phyloP scores from a whole-genome alignment of 2,113 vertebrate species.

The Pica pica region DNA sequence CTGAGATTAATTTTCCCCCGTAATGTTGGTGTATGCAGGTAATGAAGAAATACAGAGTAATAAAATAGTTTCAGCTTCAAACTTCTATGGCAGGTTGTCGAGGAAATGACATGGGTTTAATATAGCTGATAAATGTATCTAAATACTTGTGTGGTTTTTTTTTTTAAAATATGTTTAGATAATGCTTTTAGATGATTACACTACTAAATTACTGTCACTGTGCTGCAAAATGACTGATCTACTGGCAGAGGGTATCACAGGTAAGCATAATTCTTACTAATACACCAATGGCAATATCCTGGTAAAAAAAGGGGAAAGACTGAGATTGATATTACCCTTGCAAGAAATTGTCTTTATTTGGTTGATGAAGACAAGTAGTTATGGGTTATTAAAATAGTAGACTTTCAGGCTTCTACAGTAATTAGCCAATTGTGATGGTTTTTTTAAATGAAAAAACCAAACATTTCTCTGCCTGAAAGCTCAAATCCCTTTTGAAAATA shows the following conservation, averaged over 20 bases:
- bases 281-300: background rate
- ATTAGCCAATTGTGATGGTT: background rate
- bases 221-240: conserved; percentile 97
- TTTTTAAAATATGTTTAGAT: conserved; percentile 72
- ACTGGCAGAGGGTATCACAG: conserved; percentile 85
- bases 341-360: background rate
- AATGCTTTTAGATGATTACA: conserved; percentile 91
- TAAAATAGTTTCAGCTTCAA: background rate
- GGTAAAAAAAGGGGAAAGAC: background rate
- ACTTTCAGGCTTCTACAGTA: background rate
- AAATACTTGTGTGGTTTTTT: background rate
- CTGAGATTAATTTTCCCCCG: background rate
- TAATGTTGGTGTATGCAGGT: background rate
- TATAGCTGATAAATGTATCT: background rate
- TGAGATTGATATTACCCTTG: background rate
- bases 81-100: background rate
- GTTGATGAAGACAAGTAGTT: background rate
- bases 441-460: background rate
- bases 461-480: background rate
- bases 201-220: conserved; percentile 88
- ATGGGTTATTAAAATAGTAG: background rate
- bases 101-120: background rate
- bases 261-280: conserved; percentile 43
- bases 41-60: background rate
- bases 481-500: fast-evolving